Percentiles rank a stretch among this genome's conserved stretches.
Conservation (phyloP, 2,113 vertebrate genomes). For the Megaceryle torquata region DNA sequence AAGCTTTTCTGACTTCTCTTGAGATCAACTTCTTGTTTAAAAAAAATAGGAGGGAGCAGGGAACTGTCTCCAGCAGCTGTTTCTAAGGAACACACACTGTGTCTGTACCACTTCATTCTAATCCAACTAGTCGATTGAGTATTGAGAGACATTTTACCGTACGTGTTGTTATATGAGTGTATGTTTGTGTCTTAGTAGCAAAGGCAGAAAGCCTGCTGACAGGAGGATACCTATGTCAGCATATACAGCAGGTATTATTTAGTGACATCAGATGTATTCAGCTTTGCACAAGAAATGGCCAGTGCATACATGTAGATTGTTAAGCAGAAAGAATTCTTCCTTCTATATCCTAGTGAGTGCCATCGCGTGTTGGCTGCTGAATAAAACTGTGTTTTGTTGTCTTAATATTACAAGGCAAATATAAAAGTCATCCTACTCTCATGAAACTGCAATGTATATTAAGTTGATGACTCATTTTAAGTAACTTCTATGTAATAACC, state of each 20-base stretch:
- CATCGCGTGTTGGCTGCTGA: not conserved
- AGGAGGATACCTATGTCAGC: not conserved
- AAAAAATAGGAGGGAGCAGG: accelerated
- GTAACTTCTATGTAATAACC: not conserved
- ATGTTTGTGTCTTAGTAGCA: not conserved
- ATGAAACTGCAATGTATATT: not conserved
- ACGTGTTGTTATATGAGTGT: not conserved
- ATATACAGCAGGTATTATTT: not conserved
- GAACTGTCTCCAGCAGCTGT: not conserved
- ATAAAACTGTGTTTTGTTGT: not conserved
- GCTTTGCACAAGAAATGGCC: not conserved
- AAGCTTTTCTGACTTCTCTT: not conserved
- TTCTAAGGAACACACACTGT: not conserved
- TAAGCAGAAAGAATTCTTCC: not conserved
- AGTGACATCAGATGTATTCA: not conserved
- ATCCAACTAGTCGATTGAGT: not conserved
- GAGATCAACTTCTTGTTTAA: not conserved
- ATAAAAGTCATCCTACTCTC: not conserved
- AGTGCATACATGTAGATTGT: not conserved
- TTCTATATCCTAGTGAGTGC: not conserved
- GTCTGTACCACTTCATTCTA: not conserved
- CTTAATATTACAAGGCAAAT: not conserved
- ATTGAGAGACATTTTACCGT: not conserved
- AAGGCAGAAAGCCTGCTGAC: not conserved
- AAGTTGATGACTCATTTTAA: not conserved